Conservation (phyloP, 2,797 vertebrate species). For the Toxotes lorentzi region DNA sequence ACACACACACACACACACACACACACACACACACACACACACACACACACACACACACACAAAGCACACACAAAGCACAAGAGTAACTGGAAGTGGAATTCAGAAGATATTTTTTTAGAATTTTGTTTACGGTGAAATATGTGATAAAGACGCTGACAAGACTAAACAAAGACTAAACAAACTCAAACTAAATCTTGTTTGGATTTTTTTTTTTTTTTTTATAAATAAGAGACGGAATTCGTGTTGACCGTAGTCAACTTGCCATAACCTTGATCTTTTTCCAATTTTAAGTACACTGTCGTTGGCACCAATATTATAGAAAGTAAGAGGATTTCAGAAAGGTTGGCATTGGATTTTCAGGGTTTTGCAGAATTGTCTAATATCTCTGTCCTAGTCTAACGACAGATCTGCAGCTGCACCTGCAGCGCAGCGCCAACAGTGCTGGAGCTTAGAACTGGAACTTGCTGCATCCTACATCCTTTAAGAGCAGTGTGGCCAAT, state of each 20-base stretch:
- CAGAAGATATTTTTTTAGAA: neutral
- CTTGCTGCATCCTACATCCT: neutral
- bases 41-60: no score
- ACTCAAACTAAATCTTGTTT: no score
- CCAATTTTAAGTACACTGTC: neutral
- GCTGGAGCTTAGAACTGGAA: neutral
- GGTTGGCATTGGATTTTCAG: neutral
- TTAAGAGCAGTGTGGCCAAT: neutral
- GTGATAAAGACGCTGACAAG: neutral
- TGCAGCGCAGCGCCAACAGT: neutral
- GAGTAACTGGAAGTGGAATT: neutral
- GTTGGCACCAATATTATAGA: no score
- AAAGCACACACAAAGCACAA: conserved; percentile 12
- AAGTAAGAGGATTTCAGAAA: neutral
- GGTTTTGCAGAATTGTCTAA: neutral
- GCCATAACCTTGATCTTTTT: neutral
- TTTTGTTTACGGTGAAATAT: neutral
- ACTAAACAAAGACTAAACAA: neutral
- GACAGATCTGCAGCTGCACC: neutral
- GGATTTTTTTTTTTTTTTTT: no score
- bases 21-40: no score
- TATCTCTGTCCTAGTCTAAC: no score
- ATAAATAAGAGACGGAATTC: neutral
- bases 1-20: no score
- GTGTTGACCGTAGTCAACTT: neutral